phyloP scores from a whole-genome alignment of 1,140 invertebrate genomes.

The Adelges cooleyi region DNA sequence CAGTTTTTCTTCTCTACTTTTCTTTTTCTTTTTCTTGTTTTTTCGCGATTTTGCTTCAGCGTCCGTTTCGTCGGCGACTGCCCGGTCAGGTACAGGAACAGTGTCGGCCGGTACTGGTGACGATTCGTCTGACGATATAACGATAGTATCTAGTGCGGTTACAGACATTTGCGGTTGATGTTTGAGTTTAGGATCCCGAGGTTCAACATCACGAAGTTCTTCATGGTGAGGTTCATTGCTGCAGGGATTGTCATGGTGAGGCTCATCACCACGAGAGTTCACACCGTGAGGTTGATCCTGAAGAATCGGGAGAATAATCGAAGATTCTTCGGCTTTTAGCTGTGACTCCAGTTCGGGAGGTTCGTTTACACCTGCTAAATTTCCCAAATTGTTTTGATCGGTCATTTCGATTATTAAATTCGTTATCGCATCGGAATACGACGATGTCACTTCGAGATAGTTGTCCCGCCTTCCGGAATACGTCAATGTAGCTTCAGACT shows the following conservation, averaged over 20 bases:
- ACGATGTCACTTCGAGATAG: slow-evolving; percentile 30
- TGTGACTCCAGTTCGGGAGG: slow-evolving; percentile 24
- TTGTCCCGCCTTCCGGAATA: too few relatives aligned
- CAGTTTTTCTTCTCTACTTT: slow-evolving; percentile 42
- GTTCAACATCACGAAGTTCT: slow-evolving; percentile 27
- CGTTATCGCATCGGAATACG: too few relatives aligned
- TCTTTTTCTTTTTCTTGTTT: slow-evolving; percentile 49
- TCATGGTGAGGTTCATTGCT: too few relatives aligned
- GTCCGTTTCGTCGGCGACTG: slow-evolving; percentile 43
- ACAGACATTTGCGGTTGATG: slow-evolving; percentile 26
- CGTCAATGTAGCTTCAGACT: too few relatives aligned
- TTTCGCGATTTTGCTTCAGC: not conserved
- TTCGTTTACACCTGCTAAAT: slow-evolving; percentile 33
- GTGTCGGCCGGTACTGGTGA: not conserved
- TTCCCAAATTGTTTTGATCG: slow-evolving; percentile 37
- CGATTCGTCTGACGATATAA: not conserved
- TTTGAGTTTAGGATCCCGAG: slow-evolving; percentile 33
- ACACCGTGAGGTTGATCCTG: slow-evolving; percentile 28
- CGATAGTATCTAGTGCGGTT: too few relatives aligned
- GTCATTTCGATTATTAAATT: slow-evolving; percentile 30
- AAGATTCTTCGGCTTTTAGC: slow-evolving; percentile 32
- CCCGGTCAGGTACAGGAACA: not conserved
- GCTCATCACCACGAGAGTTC: too few relatives aligned
- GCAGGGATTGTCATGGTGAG: too few relatives aligned
- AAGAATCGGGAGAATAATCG: slow-evolving; percentile 13